Percentiles rank a stretch among this genome's conserved stretches.
Evolutionary conservation across 1,140 invertebrate genomes (phyloP).

Genomic region (Drepana arcuata): DNA sequence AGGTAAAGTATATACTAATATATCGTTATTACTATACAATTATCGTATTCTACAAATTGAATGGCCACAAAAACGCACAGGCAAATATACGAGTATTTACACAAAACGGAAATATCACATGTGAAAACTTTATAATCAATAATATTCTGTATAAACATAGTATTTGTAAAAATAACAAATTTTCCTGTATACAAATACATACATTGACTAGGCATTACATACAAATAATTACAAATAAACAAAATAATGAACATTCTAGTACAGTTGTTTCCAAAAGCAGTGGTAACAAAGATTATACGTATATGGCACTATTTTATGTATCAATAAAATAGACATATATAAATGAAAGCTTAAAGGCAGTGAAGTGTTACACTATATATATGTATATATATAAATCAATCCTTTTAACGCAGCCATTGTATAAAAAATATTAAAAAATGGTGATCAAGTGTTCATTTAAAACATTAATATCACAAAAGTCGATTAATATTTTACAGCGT

Average conservation of each 20-base stretch:
- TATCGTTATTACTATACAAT: too few relatives aligned
- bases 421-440: conserved; percentile 4
- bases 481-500: conserved; percentile 9
- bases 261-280: too few relatives aligned
- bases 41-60: conserved; percentile 25
- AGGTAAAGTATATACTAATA: too few relatives aligned
- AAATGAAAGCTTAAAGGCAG: conserved; percentile 49
- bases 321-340: conserved; percentile 42
- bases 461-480: conserved; percentile 30
- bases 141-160: conserved; percentile 29
- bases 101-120: conserved; percentile 52
- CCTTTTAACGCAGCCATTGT: conserved; percentile 14
- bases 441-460: conserved; percentile 9
- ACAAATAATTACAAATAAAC: conserved; percentile 18
- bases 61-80: conserved; percentile 56
- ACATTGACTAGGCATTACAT: conserved; percentile 34
- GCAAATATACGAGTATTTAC: conserved; percentile 49
- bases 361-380: conserved; percentile 22
- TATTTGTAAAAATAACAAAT: neutral
- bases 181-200: conserved; percentile 18
- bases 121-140: too few relatives aligned
- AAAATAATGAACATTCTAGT: conserved; percentile 2
- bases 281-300: conserved; percentile 21
- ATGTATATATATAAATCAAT: conserved; percentile 9
- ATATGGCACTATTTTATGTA: conserved; percentile 60